phyloP scores from a whole-genome alignment of 53 echinoderm and acorn worm genomes.

The Apostichopus leukothele region DNA sequence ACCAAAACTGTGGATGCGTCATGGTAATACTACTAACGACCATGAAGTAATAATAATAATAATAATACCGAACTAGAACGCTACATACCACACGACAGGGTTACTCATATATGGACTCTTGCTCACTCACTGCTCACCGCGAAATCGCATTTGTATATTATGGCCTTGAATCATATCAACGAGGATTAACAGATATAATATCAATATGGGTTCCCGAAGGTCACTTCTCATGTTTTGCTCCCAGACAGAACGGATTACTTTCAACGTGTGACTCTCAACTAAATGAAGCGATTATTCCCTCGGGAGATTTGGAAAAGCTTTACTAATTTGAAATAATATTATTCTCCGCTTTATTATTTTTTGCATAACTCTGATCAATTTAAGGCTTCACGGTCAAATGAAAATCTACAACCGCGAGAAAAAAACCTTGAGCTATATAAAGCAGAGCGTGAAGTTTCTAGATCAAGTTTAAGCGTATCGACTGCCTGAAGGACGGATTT shows the following conservation, averaged over 20 bases:
- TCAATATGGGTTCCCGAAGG: constrained; percentile 11
- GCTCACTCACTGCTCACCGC: too few relatives aligned
- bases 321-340: constrained; percentile 44
- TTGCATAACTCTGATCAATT: constrained; percentile 22
- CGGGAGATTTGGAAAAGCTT: background rate
- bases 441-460: too few relatives aligned
- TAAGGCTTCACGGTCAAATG: constrained; percentile 20
- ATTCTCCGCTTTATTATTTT: background rate
- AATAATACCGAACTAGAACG: too few relatives aligned
- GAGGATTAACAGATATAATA: constrained; percentile 3
- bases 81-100: too few relatives aligned
- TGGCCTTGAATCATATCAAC: background rate
- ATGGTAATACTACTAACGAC: too few relatives aligned
- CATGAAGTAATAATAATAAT: too few relatives aligned
- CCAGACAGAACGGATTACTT: constrained; percentile 26
- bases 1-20: too few relatives aligned
- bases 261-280: background rate
- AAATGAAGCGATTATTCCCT: background rate
- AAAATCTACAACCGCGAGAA: background rate
- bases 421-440: constrained; percentile 24
- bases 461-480: too few relatives aligned
- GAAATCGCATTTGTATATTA: too few relatives aligned
- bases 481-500: too few relatives aligned
- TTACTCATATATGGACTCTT: too few relatives aligned
- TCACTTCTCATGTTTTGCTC: constrained; percentile 18